Evolutionary conservation across 2,797 vertebrate species (phyloP), one percentile per base, ranked within the genome.

Genomic region (Alca torda): DNA sequence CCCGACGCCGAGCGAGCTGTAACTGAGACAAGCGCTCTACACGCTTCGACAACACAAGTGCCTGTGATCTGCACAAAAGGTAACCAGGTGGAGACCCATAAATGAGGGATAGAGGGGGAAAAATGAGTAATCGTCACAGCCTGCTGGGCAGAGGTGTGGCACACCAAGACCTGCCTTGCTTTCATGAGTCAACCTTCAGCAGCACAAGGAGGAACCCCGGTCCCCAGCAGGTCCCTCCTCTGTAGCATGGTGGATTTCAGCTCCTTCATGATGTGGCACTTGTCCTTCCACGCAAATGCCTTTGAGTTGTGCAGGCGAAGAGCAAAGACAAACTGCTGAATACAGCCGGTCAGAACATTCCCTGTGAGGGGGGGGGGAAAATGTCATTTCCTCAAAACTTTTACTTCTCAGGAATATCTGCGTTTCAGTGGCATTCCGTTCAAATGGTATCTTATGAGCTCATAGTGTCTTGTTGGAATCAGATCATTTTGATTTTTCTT

Each of bases 1-100:
- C 41, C 51, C 43, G 61, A 9, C 48, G 17, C 61, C 0, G 0
- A 26, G 12, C 8, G 30, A 83, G 54, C 35, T 6, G 1, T 13
- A 60, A 21, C 13, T 3, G 41, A 74, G 65, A 17, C 7, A 18
- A 70, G 48, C 4, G 28, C 72, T 45, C 35, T 45, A 50, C 39
- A n/a, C 23, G 16, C 30, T 68, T 41, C 37, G 50, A 19, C 35
- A 28, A 14, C 33, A 67, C 61, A 31, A 53, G 45, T 39, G 54
- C 33, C 43, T 57, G 10, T 54, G 65, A 65, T 60, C 70, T 35
- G 11, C 59, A 28, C 17, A 54, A n/a, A 41, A 76, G 31, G 23
- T 43, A 78, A 75, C 31, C 53, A 57, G 61, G 9, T 63, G 43
- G 57, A 85, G 13, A 33, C 37, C 51, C 33, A 57, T 59, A 63